Evolutionary conservation across 2,888 invertebrate genomes (phyloP), one percentile per base, ranked within the genome.

Genomic region (Leucophora obtusa): DNA sequence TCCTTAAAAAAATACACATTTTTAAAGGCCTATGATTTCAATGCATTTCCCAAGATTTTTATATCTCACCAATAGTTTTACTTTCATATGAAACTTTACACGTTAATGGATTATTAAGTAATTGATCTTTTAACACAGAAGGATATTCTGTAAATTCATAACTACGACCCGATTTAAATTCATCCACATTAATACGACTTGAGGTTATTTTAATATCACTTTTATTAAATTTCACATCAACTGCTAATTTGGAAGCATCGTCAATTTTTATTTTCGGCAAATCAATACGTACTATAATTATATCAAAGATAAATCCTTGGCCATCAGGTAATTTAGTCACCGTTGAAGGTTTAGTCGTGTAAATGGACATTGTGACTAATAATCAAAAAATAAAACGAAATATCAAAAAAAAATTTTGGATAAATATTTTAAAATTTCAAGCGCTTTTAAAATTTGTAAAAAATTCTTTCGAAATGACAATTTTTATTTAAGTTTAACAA

Each of bases 101-200:
- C 24, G 80, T 73, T n/a, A 89, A 68, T 3, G 89, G 88, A 18
- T 83, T 84, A 1, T 83, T 80, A 1, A 79, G 75, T 5, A 89
- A 69, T 11, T 74, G 82, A 1, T 75, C 59, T 1, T 82, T 83
- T 14, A 89, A 65, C 0, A 82, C 83, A 0, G 83, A 82, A 0
- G 86, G 82, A 0, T 51, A 6, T 6, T 81, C 73, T 0, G 43
- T 65, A 28, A 89, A 84, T 21, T 86, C 84, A 8, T 82, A 73
- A n/a, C 85, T 84, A 4, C 85, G 62, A 1, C 83, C 83, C 0
- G 85, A 17, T 14, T 85, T 86, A 38, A 89, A 89, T 1, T 89
- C 88, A 1, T 58, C 77, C 0, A 86, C 85, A 82, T 88, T 88
- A 0, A 88, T 87, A 7, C 86, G 85, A 69, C 87, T 87, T 1